Base-by-base conservation (phyloP, 2,113 vertebrate genomes). In the Lanius collurio region DNA sequence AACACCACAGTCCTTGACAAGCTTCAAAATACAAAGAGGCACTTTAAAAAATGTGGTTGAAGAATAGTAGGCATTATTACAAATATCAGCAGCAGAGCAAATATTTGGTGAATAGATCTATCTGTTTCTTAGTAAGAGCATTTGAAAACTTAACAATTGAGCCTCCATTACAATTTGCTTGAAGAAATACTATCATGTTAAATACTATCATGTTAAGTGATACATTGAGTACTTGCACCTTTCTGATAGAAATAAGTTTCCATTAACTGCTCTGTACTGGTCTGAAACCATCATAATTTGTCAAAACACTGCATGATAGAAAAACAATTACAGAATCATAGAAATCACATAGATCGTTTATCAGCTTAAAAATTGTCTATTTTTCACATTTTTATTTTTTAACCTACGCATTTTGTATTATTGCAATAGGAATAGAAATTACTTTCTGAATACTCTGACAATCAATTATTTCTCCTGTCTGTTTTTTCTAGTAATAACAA, bases 401-500 rank as follows among this genome's bases (percentile, higher is more conserved):
- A 95, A 81, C 35, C 18, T 23, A 9, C 87, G 30, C 6, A 35
- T 70, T 79, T 37, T 71, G 8, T 71, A 50, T 46, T 47, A 68
- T 83, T 59, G 53, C 67, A 94, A 33, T 47, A 87, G 52, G 41
- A 69, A 44, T 60, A 91, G 24, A 91, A 89, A 80, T 85, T 74
- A 77, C 33, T 79, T 89, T 71, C n/a, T 68, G 62, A 90, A 37
- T 84, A 79, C 19, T 77, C 67, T 91, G 30, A 69, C 19, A 88
- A 59, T 63, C 46, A 93, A 90, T 68, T 88, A 35, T 37, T 91
- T 90, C 27, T 94, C 23, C 16, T 86, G 69, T 75, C 13, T 0
- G 0, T 91, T 95, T 96, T 96, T 95, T 74, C 83, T 83, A 57
- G 84, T 49, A 95, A 84, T 49, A 90, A 15, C 10, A 47, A 96